A percentile compares a stretch with the other conserved stretches of the same genome.
phyloP scores from a whole-genome alignment of 2,797 vertebrate species.

The Sebastolobus alascanus region DNA sequence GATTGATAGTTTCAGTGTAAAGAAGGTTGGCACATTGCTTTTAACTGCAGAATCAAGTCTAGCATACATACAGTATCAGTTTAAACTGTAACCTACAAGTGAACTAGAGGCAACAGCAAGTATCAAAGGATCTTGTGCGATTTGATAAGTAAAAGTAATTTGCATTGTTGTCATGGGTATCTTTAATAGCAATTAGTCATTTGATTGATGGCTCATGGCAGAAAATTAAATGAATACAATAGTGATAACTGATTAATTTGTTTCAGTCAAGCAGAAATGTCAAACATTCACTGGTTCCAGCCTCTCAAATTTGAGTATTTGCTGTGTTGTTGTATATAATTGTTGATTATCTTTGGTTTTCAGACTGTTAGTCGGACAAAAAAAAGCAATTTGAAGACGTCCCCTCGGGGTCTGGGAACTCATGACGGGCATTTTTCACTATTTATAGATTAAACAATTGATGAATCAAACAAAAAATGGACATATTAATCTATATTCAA shows the following conservation, averaged over 20 bases:
- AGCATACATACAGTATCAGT: neutral
- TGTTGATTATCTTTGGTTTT: neutral
- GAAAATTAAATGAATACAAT: neutral
- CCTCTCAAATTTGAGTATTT: neutral
- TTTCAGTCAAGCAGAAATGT: neutral
- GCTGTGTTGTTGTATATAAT: neutral
- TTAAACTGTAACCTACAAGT: neutral
- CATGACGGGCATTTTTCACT: neutral
- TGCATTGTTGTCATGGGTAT: neutral
- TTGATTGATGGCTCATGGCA: neutral
- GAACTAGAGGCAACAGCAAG: neutral
- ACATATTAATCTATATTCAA: neutral
- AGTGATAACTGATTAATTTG: neutral
- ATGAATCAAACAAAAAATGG: neutral
- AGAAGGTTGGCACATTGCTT: neutral
- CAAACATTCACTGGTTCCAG: neutral
- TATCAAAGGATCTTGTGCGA: too few relatives aligned
- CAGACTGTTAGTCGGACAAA: neutral
- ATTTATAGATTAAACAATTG: neutral
- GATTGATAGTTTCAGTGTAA: neutral
- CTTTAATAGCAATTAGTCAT: too few relatives aligned
- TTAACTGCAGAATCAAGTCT: neutral
- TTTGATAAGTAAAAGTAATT: neutral
- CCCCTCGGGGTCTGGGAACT: accelerated
- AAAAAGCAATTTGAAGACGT: too few relatives aligned